phyloP scores from a whole-genome alignment of 1,140 invertebrate species.

The Drosophila fuyamai region DNA sequence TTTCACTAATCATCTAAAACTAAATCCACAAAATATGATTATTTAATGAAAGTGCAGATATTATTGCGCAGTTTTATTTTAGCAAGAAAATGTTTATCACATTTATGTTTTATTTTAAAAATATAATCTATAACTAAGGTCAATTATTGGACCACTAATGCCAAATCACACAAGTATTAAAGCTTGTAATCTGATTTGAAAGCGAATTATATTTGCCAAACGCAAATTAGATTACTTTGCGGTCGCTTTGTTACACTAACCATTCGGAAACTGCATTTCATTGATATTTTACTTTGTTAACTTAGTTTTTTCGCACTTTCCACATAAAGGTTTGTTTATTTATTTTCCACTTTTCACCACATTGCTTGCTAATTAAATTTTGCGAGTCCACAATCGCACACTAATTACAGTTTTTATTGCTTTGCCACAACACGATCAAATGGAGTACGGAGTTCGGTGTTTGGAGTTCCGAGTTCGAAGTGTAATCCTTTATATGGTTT shows the following conservation, averaged over 20 bases:
- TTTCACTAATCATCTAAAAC: no score
- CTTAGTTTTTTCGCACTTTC: background rate
- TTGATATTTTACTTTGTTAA: conserved; percentile 8
- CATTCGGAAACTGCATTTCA: conserved; percentile 18
- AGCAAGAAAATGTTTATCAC: no score
- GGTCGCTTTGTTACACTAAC: conserved; percentile 23
- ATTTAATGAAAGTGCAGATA: no score
- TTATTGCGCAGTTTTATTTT: no score
- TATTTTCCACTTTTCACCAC: conserved; percentile 33
- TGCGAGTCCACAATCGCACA: conserved; percentile 40
- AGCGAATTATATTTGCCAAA: conserved; percentile 10
- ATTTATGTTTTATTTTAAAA: no score
- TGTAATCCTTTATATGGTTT: background rate
- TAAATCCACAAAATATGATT: no score
- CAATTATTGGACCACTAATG: background rate
- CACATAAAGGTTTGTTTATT: conserved; percentile 20
- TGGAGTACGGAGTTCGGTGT: conserved; percentile 4
- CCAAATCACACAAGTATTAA: conserved; percentile 1
- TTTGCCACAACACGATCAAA: conserved; percentile 15
- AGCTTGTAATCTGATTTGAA: conserved; percentile 20
- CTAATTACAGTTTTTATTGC: conserved; percentile 62
- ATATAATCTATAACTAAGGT: no score
- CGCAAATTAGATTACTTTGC: conserved; percentile 34
- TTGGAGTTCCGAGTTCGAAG: conserved; percentile 7
- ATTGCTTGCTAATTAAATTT: conserved; percentile 58